Base-by-base conservation (phyloP, 2,888 invertebrate genomes). In the Camptogramma bilineatum region DNA sequence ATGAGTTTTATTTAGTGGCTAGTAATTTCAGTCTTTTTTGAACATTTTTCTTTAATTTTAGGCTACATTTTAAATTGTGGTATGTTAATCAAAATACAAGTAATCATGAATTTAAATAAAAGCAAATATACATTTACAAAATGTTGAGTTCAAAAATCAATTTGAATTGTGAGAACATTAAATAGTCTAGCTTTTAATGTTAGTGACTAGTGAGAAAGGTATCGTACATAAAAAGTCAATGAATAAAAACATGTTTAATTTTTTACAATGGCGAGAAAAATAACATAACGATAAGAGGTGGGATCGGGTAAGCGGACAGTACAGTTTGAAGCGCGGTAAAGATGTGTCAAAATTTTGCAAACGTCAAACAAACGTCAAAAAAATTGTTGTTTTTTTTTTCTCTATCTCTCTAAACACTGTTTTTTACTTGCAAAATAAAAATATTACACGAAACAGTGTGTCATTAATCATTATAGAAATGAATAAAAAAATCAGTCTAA, bases 161-260 rank as follows among this genome's bases (percentile, higher is more conserved):
- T 31, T 17, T 17, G 50, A 48, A 31, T 48, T 16, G 53, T 18
- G 34, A 53, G 18, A 34, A 54, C 31, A 64, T 28, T 47, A 17
- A 57, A 54, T 0, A 54, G 19, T 64, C 28, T 59, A 55, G 64
- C 60, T 48, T 64, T 24, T 8, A 52, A 16, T 54, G 52, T 65
- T 65, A 61, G 46, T 60, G 42, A 53, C 60, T 60, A 56, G 48
- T 55, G 21, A 46, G 18, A 46, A 53, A 52, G 31, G 44, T 64
- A 62, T 64, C 18, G 52, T 67, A 72, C 64, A 70, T 57, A 64
- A 57, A 53, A 62, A 59, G 57, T 64, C 62, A 54, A 64, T 63
- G 56, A 59, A 44, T 63, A 64, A n/a, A 52, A 62, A 66, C 18
- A 60, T 63, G 62, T 63, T 68, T 44, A 56, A 16, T 57, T 63